Conservation (phyloP, 2,888 invertebrate species). For the Phlogophora meticulosa region DNA sequence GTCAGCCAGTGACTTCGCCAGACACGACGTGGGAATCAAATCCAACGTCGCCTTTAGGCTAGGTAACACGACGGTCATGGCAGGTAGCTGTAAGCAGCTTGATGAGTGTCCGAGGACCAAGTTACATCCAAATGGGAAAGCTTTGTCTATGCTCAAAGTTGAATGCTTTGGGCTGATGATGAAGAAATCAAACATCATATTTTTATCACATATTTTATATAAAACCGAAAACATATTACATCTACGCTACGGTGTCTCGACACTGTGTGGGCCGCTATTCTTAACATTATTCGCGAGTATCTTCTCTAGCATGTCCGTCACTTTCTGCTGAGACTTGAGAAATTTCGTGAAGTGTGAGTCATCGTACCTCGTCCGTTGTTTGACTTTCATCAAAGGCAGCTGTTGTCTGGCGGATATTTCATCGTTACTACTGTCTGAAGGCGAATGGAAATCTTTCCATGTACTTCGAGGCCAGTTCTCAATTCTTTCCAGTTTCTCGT, state of each 20-base stretch:
- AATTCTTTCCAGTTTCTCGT: constrained; percentile 70
- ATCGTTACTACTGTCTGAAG: constrained; percentile 61
- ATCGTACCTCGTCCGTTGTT: constrained; percentile 70
- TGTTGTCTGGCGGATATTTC: constrained; percentile 76
- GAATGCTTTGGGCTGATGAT: neutral
- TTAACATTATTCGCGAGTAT: constrained; percentile 78
- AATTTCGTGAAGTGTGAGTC: constrained; percentile 82
- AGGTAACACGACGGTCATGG: no score
- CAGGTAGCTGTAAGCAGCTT: no score
- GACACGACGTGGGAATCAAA: no score
- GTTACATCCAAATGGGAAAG: no score
- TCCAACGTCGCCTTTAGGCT: no score
- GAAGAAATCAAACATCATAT: neutral
- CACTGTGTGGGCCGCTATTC: constrained; percentile 66
- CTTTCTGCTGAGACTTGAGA: constrained; percentile 84
- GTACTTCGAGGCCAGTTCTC: constrained; percentile 47
- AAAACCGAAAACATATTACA: constrained; percentile 17
- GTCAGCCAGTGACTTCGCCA: no score
- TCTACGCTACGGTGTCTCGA: constrained; percentile 67
- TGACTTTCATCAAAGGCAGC: constrained; percentile 71
- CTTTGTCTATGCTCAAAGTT: no score
- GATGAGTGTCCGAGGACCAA: no score
- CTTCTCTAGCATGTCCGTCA: constrained; percentile 83
- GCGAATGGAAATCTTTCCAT: constrained; percentile 68
- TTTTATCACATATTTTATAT: constrained; percentile 20